phyloP scores from a whole-genome alignment of 2,797 vertebrate genomes.

The Stomatorhinus walkeri region DNA sequence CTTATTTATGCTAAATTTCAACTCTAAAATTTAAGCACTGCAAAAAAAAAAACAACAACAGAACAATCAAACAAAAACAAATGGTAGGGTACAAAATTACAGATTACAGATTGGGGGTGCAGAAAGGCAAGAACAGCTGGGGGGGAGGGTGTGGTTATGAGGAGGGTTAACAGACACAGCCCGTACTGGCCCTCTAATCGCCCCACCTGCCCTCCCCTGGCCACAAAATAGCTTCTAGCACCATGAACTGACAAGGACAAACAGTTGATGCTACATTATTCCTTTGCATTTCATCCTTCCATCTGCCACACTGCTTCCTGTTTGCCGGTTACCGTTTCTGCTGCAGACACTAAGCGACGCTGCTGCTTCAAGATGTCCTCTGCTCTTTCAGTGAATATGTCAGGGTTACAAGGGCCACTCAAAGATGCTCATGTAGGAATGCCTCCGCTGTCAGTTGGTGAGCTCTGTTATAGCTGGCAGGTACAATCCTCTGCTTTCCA shows the following conservation, averaged over 20 bases:
- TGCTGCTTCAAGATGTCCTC: background rate
- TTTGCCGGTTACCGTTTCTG: background rate
- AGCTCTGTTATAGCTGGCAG: background rate
- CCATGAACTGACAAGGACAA: background rate
- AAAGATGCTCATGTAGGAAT: background rate
- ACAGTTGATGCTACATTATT: constrained; percentile 9
- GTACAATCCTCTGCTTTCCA: background rate
- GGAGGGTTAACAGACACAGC: background rate
- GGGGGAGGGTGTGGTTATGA: background rate
- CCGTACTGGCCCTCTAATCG: background rate
- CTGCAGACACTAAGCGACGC: background rate
- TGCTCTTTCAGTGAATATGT: background rate
- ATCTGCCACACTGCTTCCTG: background rate
- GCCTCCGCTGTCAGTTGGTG: background rate
- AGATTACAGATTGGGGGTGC: background rate
- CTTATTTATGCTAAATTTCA: background rate
- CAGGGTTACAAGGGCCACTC: background rate
- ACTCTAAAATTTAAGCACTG: background rate
- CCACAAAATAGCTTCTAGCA: background rate
- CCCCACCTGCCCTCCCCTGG: background rate
- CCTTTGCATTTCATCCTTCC: background rate
- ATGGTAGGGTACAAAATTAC: background rate
- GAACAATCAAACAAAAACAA: background rate
- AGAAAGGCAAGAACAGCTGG: background rate
- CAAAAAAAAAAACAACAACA: background rate